Conservation (phyloP, 2,797 vertebrate species). For the Hephaestus fuliginosus region DNA sequence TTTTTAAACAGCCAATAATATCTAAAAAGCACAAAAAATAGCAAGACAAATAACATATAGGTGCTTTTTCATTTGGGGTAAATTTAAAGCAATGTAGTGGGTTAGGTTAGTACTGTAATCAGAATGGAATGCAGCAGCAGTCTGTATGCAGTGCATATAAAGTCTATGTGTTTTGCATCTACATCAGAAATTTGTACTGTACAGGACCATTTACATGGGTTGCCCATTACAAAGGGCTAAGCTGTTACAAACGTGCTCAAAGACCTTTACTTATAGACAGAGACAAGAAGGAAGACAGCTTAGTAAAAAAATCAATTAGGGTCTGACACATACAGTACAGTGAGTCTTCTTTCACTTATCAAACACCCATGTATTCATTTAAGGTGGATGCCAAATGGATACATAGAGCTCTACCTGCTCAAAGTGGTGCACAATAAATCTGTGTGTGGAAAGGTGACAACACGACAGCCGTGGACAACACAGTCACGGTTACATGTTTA, state of each 20-base stretch:
- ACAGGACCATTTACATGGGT: conserved; percentile 89
- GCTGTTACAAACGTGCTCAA: conserved; percentile 76
- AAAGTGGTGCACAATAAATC: conserved; percentile 74
- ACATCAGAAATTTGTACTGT: conserved; percentile 72
- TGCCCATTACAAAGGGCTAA: conserved; percentile 85
- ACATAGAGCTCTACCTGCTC: conserved; percentile 75
- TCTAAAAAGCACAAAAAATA: conserved; percentile 73
- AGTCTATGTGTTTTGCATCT: conserved; percentile 67
- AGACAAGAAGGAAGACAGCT: conserved; percentile 80
- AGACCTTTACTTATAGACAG: conserved; percentile 79
- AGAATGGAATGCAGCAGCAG: conserved; percentile 78
- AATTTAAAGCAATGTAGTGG: conserved; percentile 79
- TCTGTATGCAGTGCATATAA: conserved; percentile 58
- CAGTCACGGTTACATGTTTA: conserved; percentile 52
- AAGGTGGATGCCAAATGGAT: conserved; percentile 76
- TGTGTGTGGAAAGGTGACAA: conserved; percentile 67
- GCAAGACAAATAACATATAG: conserved; percentile 74
- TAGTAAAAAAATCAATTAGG: conserved; percentile 70
- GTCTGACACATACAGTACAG: conserved; percentile 78
- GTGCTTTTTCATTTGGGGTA: conserved; percentile 69
- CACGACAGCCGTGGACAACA: conserved; percentile 74
- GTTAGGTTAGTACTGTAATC: conserved; percentile 77
- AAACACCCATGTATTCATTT: conserved; percentile 81
- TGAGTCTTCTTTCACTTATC: conserved; percentile 41
- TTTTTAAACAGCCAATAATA: conserved; percentile 65